Conservation (phyloP, 1,140 invertebrate genomes). For the Plutomurus gul region DNA sequence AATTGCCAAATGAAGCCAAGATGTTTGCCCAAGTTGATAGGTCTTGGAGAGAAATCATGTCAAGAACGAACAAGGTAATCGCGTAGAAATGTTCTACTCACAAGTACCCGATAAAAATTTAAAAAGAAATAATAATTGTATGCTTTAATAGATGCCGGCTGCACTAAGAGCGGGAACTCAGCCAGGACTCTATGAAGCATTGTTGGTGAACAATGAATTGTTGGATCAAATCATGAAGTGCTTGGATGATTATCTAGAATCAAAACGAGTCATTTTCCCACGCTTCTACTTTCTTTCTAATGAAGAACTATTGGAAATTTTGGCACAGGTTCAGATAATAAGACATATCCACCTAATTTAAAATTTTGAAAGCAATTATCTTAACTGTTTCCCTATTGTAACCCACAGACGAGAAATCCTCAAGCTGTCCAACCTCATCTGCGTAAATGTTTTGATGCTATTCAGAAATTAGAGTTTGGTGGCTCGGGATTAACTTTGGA, state of each 20-base stretch:
- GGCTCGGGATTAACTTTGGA: slow-evolving; percentile 70
- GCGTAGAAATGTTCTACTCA: slow-evolving; percentile 2
- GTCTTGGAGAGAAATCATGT: slow-evolving; percentile 83
- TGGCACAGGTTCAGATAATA: slow-evolving; percentile 70
- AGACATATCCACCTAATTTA: not conserved
- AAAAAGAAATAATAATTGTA: no score
- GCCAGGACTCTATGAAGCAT: slow-evolving; percentile 69
- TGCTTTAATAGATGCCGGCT: slow-evolving; percentile 62
- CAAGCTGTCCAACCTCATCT: slow-evolving; percentile 86
- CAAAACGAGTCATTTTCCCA: slow-evolving; percentile 87
- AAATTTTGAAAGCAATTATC: not conserved
- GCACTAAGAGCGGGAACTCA: slow-evolving; percentile 71
- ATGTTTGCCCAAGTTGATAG: slow-evolving; percentile 83
- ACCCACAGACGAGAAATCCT: slow-evolving; percentile 63
- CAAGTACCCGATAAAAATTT: no score
- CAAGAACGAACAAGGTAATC: slow-evolving; percentile 68
- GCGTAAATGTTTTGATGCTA: slow-evolving; percentile 86
- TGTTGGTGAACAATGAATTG: slow-evolving; percentile 75
- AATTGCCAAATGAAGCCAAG: slow-evolving; percentile 80
- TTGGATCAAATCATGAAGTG: slow-evolving; percentile 82
- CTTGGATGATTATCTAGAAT: slow-evolving; percentile 78
- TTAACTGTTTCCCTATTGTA: not conserved
- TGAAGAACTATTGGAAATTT: slow-evolving; percentile 88
- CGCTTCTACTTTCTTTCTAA: slow-evolving; percentile 94
- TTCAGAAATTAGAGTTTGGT: slow-evolving; percentile 76